These are phyloP conservation scores for Charanyca ferruginea DNA, from an alignment of 2,888 invertebrate species.

Conservation along the genomic window DNA sequence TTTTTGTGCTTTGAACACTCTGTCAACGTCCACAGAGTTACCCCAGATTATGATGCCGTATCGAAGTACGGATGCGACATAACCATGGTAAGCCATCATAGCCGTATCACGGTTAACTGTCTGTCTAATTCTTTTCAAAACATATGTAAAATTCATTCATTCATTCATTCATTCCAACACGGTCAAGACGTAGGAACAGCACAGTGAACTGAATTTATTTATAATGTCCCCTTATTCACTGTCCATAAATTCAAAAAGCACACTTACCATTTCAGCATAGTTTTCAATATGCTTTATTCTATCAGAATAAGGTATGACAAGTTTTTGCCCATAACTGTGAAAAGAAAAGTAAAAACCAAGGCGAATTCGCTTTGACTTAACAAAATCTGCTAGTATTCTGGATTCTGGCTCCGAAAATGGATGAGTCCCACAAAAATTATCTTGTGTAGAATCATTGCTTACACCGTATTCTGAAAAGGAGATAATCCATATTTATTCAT, in stretches of 20 bases:
- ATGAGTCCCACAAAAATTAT: constrained; percentile 74
- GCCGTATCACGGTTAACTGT: too few species aligned
- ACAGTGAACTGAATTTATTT: too few species aligned
- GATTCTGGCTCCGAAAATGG: constrained; percentile 84
- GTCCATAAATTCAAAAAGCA: not conserved
- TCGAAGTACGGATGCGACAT: too few species aligned
- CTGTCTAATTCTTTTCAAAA: too few species aligned
- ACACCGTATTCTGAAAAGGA: constrained; percentile 71
- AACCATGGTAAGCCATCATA: too few species aligned
- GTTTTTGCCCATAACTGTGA: constrained; percentile 92
- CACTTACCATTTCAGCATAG: constrained; percentile 81
- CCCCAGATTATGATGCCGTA: too few species aligned
- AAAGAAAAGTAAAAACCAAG: constrained; percentile 92
- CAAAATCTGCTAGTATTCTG: constrained; percentile 69
- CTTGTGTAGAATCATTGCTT: constrained; percentile 66
- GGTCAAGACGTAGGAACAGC: too few species aligned
- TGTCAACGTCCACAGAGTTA: too few species aligned
- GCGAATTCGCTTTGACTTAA: constrained; percentile 66
- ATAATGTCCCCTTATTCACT: too few species aligned
- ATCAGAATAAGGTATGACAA: constrained; percentile 91
- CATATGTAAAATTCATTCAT: too few species aligned
- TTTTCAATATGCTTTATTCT: constrained; percentile 84
- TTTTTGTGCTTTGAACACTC: too few species aligned
- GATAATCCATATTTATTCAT: not conserved
- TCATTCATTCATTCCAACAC: too few species aligned